Evolutionary conservation across 2,113 vertebrate species (phyloP), one percentile per base, ranked within the genome.

Genomic region (Crocuta crocuta): DNA sequence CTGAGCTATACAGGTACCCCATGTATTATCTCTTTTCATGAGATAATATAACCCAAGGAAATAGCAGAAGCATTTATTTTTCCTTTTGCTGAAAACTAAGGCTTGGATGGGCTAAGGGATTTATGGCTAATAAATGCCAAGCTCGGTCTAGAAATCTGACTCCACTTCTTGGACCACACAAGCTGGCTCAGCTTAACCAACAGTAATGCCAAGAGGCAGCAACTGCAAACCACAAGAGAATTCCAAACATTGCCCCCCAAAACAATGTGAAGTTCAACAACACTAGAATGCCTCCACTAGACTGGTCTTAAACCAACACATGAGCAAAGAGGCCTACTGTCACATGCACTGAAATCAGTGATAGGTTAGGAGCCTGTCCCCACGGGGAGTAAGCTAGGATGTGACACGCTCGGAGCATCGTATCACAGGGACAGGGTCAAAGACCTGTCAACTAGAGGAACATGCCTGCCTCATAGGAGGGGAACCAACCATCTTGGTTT

Each of bases 271-370:
- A 71, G 50, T 19, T 45, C 26, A 17, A 85, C 31, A 35, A n/a
- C 45, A 55, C 35, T 7, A 23, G 11, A 33, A 68, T 17, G 39
- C 5, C 24, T 80, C 39, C 3, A 23, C 15, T 1, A 89, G 24
- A 71, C n/a, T 2, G 10, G 43, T 11, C 35, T 74, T 82, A n/a
- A 94, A 26, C 35, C 68, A 58, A 16, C 58, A 10, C 33, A 15
- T 19, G 35, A 76, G 50, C 58, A 45, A 92, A 48, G 39, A 26
- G 39, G 43, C 39, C 61, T 21, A 4, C 1, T 23, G 43, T 4
- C 28, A 5, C 0, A 8, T 0, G 0, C 10, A 2, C 19, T 7
- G 12, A 74, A 86, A 28, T 26, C n/a, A 4, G 58, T 5, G 13
- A 21, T 15, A 21, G 8, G n/a, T 2, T 10, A 19, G 35, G 39